Conservation (phyloP, 2,113 vertebrate genomes). For the Numenius arquata region DNA sequence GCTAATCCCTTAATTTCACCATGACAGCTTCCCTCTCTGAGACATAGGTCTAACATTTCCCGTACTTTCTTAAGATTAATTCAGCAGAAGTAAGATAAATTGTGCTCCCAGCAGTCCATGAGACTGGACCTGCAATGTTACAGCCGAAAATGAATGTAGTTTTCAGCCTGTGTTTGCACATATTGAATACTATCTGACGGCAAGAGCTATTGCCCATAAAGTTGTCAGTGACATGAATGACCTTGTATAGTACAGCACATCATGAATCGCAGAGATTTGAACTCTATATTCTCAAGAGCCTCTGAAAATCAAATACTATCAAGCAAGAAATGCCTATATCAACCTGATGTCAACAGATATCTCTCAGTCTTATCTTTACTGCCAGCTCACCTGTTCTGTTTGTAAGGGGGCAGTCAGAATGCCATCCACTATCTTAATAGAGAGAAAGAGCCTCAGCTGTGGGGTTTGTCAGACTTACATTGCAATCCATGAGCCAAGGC, state of each 20-base stretch:
- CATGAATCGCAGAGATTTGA: neutral
- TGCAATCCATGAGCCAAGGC: neutral
- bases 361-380: neutral
- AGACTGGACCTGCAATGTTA: neutral
- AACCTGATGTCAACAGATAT: neutral
- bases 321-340: constrained; percentile 6
- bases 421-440: neutral
- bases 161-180: neutral
- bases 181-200: neutral
- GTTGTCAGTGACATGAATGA: neutral
- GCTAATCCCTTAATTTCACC: neutral
- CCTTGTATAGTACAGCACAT: neutral
- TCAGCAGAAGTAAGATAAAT: neutral
- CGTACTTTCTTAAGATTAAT: neutral
- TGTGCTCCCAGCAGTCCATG: neutral
- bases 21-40: neutral
- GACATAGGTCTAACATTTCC: neutral
- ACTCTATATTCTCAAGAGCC: neutral
- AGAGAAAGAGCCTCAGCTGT: neutral
- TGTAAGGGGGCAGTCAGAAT: neutral
- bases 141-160: neutral
- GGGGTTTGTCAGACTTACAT: neutral
- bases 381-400: neutral
- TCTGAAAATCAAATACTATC: constrained; percentile 23
- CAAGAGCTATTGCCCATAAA: neutral